Conservation (phyloP, 2,888 invertebrate species). For the Coenonympha arcania region DNA sequence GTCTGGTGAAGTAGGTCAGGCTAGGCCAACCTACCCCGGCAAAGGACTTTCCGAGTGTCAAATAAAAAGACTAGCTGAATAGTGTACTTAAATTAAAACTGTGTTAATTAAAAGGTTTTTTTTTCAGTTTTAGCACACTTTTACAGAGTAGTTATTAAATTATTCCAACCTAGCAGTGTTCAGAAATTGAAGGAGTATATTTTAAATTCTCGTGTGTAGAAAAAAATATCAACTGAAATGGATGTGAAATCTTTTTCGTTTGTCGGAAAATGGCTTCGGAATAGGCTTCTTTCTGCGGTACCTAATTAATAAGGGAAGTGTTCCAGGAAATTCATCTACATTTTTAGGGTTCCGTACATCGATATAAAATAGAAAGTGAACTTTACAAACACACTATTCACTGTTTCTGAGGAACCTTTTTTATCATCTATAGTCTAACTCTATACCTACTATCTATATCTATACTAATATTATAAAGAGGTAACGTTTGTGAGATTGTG, state of each 20-base stretch:
- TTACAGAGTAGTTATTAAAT: neutral
- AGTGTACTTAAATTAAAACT: constrained; percentile 2
- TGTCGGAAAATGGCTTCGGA: too few relatives aligned
- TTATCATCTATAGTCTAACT: too few relatives aligned
- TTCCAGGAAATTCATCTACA: neutral
- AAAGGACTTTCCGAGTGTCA: constrained; percentile 4
- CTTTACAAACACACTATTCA: too few relatives aligned
- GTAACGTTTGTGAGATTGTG: too few relatives aligned
- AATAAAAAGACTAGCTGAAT: constrained; percentile 4
- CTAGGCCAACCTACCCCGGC: constrained; percentile 1
- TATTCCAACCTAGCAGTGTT: neutral
- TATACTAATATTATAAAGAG: too few relatives aligned
- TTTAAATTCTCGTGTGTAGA: too few relatives aligned
- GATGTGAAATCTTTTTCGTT: too few relatives aligned
- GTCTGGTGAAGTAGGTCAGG: constrained; percentile 3
- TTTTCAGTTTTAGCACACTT: neutral
- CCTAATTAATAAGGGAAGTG: neutral
- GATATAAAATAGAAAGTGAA: too few relatives aligned
- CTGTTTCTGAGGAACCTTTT: too few relatives aligned
- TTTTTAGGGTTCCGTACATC: neutral
- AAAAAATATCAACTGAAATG: too few relatives aligned
- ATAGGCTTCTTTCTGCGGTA: too few relatives aligned
- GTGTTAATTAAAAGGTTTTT: constrained; percentile 2
- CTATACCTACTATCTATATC: too few relatives aligned
- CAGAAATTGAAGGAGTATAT: neutral